Evolutionary conservation across 2,113 vertebrate species (phyloP), one percentile per base, ranked within the genome.

Genomic region (Castor canadensis): DNA sequence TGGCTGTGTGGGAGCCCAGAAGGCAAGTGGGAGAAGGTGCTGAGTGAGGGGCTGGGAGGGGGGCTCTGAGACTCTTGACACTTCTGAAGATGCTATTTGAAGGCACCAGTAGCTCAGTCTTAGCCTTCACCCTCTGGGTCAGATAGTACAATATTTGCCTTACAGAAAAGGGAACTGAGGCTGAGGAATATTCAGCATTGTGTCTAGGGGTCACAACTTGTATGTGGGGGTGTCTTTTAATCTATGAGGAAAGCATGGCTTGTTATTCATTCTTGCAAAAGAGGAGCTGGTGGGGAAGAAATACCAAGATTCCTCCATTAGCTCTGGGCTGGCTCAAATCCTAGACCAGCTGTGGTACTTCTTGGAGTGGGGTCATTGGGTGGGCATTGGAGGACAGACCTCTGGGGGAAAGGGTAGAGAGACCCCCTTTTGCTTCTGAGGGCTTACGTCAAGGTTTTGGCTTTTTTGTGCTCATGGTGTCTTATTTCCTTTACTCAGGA

Each of bases 71-170:
- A 22, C n/a, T 56, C 6, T 12, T 26, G 6, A 30, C 19, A 8
- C 52, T 66, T 69, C 22, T 35, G n/a, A 13, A 79, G 62, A 30
- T 4, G 10, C 54, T 16, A 9, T 16, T 3, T 28, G 15, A n/a
- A n/a, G n/a, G n/a, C n/a, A n/a, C n/a, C n/a, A n/a, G n/a, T n/a
- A n/a, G n/a, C n/a, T 45, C 16, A 45, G 58, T 32, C 12, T 66
- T 45, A 9, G 9, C 45, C 19, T 9, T 64, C 24, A 10, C n/a
- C 47, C 16, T 1, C 0, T 8, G 0, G 4, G 3, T 5, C 58
- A 69, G n/a, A n/a, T 30, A 56, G 6, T 17, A 16, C 35, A 13
- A 32, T 49, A 40, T 62, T 64, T 72, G 32, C 30, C 71, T 76
- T 38, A 38, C 38, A 38, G 43, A 52, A 86, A 60, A 24, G 52